Percentiles rank a stretch among this genome's conserved stretches.
These are phyloP conservation scores for Probosciger aterrimus DNA, from an alignment of 2,113 vertebrate species.

Conservation along the genomic window DNA sequence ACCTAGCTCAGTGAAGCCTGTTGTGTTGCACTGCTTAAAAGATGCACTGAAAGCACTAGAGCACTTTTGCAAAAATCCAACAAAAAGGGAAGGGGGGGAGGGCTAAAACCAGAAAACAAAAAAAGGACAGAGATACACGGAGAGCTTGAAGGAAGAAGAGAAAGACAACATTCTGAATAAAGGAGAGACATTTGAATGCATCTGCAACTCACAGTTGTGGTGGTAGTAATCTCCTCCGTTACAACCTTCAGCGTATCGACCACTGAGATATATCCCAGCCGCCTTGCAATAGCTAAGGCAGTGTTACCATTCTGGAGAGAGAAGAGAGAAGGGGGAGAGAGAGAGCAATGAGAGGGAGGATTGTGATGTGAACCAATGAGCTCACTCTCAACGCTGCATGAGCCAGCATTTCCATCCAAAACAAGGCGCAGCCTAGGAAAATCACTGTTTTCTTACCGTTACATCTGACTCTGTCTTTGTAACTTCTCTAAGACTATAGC, in stretches of 20 bases:
- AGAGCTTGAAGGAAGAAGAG: not conserved
- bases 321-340: not conserved
- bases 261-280: conserved; percentile 97
- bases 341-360: conserved; percentile 50
- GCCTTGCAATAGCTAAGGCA: conserved; percentile 92
- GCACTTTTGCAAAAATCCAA: not conserved
- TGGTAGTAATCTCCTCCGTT: conserved; percentile 93
- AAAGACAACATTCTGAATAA: not conserved
- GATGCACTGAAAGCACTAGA: not conserved
- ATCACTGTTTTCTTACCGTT: conserved; percentile 62
- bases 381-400: conserved; percentile 63
- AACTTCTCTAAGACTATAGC: conserved; percentile 73
- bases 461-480: conserved; percentile 73
- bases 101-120: not conserved
- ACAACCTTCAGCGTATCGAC: conserved; percentile 97
- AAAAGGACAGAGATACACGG: not conserved
- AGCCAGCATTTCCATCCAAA: conserved; percentile 82
- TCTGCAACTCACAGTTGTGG: conserved; percentile 85
- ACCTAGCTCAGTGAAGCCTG: not conserved
- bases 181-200: not conserved
- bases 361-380: conserved; percentile 69
- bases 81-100: not conserved
- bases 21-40: not conserved
- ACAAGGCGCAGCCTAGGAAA: conserved; percentile 75
- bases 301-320: conserved; percentile 93